Conservation (phyloP, 2,888 invertebrate species). For the Trichogramma evanescens region DNA sequence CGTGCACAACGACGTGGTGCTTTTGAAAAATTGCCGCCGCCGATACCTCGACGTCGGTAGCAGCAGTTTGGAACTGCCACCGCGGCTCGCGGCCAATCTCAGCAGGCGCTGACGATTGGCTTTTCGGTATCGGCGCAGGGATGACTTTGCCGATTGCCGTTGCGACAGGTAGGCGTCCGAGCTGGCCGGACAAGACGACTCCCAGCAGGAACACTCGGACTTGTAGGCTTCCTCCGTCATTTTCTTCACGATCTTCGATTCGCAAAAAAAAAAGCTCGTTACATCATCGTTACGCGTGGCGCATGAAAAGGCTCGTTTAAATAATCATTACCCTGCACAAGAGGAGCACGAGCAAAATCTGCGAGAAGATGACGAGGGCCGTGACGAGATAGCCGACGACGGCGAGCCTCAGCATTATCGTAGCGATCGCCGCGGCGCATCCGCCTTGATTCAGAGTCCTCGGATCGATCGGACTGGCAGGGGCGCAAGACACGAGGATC, state of each 20-base stretch:
- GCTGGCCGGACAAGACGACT: neutral
- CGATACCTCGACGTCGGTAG: too few relatives aligned
- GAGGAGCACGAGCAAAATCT: constrained; percentile 30
- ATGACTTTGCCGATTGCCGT: neutral
- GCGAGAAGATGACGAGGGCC: constrained; percentile 30
- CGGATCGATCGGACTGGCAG: constrained; percentile 29
- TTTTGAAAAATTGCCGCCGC: too few relatives aligned
- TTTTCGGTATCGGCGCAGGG: too few relatives aligned
- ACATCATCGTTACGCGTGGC: too few relatives aligned
- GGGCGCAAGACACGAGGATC: constrained; percentile 30
- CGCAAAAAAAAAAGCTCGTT: neutral
- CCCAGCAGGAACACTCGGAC: constrained; percentile 16
- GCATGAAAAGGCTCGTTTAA: neutral
- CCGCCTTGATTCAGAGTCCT: constrained; percentile 35
- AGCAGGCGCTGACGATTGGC: too few relatives aligned
- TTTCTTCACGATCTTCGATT: constrained; percentile 17
- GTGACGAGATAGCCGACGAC: constrained; percentile 38
- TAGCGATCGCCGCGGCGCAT: constrained; percentile 31
- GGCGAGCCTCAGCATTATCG: constrained; percentile 32
- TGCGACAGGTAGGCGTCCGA: neutral
- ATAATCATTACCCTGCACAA: constrained; percentile 27
- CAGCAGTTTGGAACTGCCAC: too few relatives aligned
- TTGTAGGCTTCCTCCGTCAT: constrained; percentile 19
- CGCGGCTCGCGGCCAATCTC: too few relatives aligned
- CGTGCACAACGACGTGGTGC: neutral